Percentiles rank a stretch among this genome's conserved stretches.
Conservation (phyloP, 2,113 vertebrate species). For the Prinia subflava region DNA sequence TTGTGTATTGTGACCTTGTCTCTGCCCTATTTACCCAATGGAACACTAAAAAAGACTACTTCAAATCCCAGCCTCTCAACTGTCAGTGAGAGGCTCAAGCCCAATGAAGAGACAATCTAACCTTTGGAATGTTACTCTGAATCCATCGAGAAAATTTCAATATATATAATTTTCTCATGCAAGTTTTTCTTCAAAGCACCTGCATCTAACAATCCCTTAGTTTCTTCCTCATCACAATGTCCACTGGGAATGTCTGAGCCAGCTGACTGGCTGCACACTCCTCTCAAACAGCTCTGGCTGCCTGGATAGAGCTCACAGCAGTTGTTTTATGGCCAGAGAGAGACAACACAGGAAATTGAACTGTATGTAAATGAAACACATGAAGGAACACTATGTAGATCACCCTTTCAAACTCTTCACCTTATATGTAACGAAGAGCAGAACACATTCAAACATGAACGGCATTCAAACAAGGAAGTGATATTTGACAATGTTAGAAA, state of each 20-base stretch:
- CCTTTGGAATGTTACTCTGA: neutral
- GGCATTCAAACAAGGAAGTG: neutral
- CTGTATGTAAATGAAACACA: neutral
- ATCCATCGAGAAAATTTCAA: neutral
- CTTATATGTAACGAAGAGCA: neutral
- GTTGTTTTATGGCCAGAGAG: neutral
- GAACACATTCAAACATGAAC: neutral
- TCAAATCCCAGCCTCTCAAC: neutral
- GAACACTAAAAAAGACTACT: neutral
- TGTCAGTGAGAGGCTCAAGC: neutral
- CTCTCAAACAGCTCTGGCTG: neutral
- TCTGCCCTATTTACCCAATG: neutral
- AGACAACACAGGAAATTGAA: neutral
- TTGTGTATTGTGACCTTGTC: neutral
- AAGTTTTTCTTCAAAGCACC: neutral
- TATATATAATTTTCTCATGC: neutral
- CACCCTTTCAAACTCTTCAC: neutral
- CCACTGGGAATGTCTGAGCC: neutral
- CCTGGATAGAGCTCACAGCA: neutral
- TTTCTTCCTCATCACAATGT: neutral
- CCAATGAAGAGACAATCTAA: neutral
- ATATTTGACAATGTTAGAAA: neutral
- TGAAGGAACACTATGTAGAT: neutral
- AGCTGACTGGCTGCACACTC: neutral
- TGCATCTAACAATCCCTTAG: neutral